Conservation (phyloP, 2,888 invertebrate species). For the Heteromurus nitidus region DNA sequence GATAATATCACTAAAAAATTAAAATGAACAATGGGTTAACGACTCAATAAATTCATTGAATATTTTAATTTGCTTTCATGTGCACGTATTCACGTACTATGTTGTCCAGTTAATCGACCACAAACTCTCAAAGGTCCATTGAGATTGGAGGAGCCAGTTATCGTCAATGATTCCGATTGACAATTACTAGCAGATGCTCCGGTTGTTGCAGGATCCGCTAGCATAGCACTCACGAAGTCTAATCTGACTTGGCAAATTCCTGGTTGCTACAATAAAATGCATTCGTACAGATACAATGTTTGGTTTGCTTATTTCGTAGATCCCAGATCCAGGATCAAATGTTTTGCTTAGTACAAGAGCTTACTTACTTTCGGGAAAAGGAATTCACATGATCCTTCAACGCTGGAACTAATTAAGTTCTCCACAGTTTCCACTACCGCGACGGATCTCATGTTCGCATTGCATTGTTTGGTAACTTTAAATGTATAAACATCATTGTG, state of each 20-base stretch:
- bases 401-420: slow-evolving; percentile 46
- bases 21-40: neutral
- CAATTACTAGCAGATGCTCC: slow-evolving; percentile 57
- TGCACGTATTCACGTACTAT: slow-evolving; percentile 51
- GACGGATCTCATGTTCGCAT: slow-evolving; percentile 21
- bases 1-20: slow-evolving; percentile 47
- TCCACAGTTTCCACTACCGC: slow-evolving; percentile 47
- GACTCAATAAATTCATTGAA: neutral
- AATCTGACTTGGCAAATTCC: slow-evolving; percentile 53
- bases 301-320: no score
- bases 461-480: slow-evolving; percentile 52
- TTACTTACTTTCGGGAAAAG: slow-evolving; percentile 51
- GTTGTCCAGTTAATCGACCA: slow-evolving; percentile 56
- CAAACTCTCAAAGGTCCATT: slow-evolving; percentile 55
- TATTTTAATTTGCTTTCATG: no score
- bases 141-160: slow-evolving; percentile 47
- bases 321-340: no score
- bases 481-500: neutral
- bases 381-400: slow-evolving; percentile 53
- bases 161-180: slow-evolving; percentile 49
- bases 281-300: neutral
- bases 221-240: slow-evolving; percentile 49
- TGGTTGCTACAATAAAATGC: slow-evolving; percentile 36
- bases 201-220: slow-evolving; percentile 26
- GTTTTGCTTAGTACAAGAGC: no score